Base-by-base conservation (phyloP, 2,888 invertebrate species). In the Trichogramma dendrolimi region DNA sequence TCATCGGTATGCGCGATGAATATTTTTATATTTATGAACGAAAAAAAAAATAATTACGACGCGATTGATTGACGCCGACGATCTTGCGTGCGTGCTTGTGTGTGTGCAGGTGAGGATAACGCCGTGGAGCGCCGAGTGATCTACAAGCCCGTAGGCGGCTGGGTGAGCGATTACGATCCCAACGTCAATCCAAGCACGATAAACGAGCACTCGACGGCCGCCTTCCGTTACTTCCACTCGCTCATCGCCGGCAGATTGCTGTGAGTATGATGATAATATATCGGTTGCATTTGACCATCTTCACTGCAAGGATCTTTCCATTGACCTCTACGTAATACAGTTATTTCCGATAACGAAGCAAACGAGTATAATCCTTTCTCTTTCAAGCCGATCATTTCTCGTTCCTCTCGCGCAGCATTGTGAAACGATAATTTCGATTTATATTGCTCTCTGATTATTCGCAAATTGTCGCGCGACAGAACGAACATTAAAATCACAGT, bases 151-250 rank as follows among this genome's bases (percentile, higher is more conserved):
- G 79, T 82, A 3, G 80, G 80, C 5, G 80, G 80, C 5, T 87
- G 84, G 73, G 82, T 89, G 10, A 84, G 87, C 69, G 89, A 90
- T 73, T 90, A 89, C 76, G 83, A 86, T 66, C 83, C 85, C 0
- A 78, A 79, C 42, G 86, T 89, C 0, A 83, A 88, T 71, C 88
- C 89, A 0, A 82, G 85, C 5, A 79, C 87, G 0, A 75, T 89
- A 56, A 87, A 88, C 67, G 89, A 87, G 67, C 88, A 89, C 70
- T 85, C 89, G 3, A 88, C 85, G 0, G 87, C 87, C 6, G 89
- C 89, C 5, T 89, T 87, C 75, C 83, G 90, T 79, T 88, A 86
- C 72, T 89, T 89, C 83, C 90, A 90, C 72, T 83, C 87, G 0
- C 79, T 87, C 52, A 88, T 90, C 66, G 84, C 86, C 63, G 89